phyloP scores from a whole-genome alignment of 1,140 invertebrate species.

The Chelonus insularis region DNA sequence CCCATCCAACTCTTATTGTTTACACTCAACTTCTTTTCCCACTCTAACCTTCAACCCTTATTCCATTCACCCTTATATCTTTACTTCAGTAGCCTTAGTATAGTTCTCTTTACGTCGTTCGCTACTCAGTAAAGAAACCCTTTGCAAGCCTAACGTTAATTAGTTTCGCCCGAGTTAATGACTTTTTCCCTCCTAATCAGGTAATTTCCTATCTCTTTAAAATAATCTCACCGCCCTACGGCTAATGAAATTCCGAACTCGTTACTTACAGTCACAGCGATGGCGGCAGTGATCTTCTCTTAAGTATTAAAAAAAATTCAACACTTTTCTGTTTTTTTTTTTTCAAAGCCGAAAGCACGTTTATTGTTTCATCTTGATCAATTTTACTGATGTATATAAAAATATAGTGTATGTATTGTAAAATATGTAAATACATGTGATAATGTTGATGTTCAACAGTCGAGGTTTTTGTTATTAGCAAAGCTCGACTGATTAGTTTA shows the following conservation, averaged over 20 bases:
- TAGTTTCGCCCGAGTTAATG: slow-evolving; percentile 61
- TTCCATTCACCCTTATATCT: neutral
- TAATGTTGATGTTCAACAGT: too few species aligned
- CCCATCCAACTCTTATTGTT: slow-evolving; percentile 31
- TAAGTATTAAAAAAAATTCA: neutral
- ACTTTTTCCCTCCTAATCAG: slow-evolving; percentile 62
- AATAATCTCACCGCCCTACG: slow-evolving; percentile 59
- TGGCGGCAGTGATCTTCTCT: neutral
- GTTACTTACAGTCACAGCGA: slow-evolving; percentile 58
- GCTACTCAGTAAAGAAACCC: slow-evolving; percentile 16
- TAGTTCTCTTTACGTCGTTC: neutral
- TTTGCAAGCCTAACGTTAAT: slow-evolving; percentile 49
- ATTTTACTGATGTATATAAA: too few species aligned
- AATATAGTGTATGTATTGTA: too few species aligned
- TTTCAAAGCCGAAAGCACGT: slow-evolving; percentile 5
- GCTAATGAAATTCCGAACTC: slow-evolving; percentile 62
- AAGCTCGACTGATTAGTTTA: too few species aligned
- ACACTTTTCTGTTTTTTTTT: slow-evolving; percentile 33
- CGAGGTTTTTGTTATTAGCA: too few species aligned
- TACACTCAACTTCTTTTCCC: slow-evolving; percentile 25
- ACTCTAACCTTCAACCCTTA: neutral
- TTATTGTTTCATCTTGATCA: neutral
- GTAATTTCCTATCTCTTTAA: slow-evolving; percentile 62
- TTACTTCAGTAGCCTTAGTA: neutral
- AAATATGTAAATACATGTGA: too few species aligned